Percentiles rank a stretch among this genome's conserved stretches.
Evolutionary conservation across 2,797 vertebrate genomes (phyloP).

Genomic region (Sparidentex hasta): DNA sequence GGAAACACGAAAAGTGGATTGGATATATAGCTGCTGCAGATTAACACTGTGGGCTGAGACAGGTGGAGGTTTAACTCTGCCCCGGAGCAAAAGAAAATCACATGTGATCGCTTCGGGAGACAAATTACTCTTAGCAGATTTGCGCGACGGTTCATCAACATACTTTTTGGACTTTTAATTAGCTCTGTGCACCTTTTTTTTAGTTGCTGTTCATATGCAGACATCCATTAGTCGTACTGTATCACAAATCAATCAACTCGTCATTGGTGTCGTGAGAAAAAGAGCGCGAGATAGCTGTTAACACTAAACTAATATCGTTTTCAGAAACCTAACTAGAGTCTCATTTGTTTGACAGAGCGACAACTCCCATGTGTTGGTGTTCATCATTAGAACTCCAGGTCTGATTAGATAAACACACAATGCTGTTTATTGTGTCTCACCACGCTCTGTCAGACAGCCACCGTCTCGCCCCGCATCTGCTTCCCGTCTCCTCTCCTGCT

Average conservation of each 20-base stretch:
- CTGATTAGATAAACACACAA: constrained; percentile 47
- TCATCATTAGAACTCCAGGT: constrained; percentile 34
- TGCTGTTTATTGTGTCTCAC: constrained; percentile 33
- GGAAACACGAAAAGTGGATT: constrained; percentile 14
- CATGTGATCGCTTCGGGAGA: not conserved
- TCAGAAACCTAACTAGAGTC: not conserved
- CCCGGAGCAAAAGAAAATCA: constrained; percentile 8
- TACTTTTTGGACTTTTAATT: not conserved
- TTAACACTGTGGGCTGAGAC: constrained; percentile 2
- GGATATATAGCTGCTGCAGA: not conserved
- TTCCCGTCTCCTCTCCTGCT: not conserved
- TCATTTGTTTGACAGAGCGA: constrained; percentile 22
- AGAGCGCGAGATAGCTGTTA: not conserved
- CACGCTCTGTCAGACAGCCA: constrained; percentile 22
- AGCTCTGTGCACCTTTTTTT: not conserved
- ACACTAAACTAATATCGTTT: constrained; percentile 10
- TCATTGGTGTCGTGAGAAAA: not conserved
- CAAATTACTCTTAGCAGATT: not conserved
- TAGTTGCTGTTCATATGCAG: not conserved
- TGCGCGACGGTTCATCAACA: not conserved
- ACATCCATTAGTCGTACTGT: not conserved
- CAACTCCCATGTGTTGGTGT: constrained; percentile 38
- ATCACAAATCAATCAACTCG: not conserved
- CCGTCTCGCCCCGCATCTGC: constrained; percentile 17
- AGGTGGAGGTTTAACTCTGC: not conserved